Evolutionary conservation across 2,113 vertebrate genomes (phyloP), one percentile per base, ranked within the genome.

Genomic region (Scomber colias): DNA sequence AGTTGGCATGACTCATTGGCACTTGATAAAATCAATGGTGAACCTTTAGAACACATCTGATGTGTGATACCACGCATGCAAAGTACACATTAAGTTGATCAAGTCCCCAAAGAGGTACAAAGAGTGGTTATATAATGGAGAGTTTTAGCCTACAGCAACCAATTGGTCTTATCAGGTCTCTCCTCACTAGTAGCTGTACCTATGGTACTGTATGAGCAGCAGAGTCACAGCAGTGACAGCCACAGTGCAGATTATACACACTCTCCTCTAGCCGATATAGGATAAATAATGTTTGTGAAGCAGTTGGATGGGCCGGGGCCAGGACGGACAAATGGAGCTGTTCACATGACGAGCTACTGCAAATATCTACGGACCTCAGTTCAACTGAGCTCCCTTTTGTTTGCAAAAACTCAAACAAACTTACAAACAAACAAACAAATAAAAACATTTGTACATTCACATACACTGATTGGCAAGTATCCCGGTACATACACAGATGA

Each of bases 371-470:
- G 66, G 79, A 55, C 71, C 82, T 87, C 90, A 90, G 86, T 79
- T 94, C 88, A 90, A 90, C 89, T 87, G 90, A 90, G 86, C 66
- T 64, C 71, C 74, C 55, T 54, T 74, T 72, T 72, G 81, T 85
- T 77, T 73, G 84, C 72, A 40, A 79, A 69, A 89, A 91, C 80
- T 71, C 74, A 92, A 82, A 85, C 11, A 87, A 71, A 88, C 75
- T 67, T 10, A 90, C 57, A 80, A 79, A 84, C 57, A 83, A 63
- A 85, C 35, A 82, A 83, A 86, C 7, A 66, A 62, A 77, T 6
- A 68, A 89, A 88, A 88, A 87, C 67, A 88, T 89, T 90, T 92
- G 88, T 93, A 95, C 92, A 94, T 94, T 94, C 94, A 95, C 93
- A 91, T 81, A 93, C 86, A 92, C 75, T 77, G 83, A 92, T 85